Evolutionary conservation across 2,888 invertebrate species (phyloP).

Genomic region (Ophioninae sp.): DNA sequence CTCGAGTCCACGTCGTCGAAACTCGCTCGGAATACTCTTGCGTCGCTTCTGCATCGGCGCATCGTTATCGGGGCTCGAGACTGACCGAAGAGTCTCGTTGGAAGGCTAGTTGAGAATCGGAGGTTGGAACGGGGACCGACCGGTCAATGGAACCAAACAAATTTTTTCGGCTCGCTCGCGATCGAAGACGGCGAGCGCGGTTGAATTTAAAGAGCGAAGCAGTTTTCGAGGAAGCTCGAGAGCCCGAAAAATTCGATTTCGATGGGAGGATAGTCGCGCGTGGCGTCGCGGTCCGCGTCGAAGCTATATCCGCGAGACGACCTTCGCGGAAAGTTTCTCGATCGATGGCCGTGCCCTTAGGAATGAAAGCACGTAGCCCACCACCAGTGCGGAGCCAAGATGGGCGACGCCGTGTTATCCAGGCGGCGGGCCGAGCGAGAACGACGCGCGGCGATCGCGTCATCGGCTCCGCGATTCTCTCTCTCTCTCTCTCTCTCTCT

Average conservation of each 20-base stretch:
- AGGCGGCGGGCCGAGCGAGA: slow-evolving; percentile 51
- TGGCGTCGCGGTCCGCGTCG: slow-evolving; percentile 13
- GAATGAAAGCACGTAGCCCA: slow-evolving; percentile 45
- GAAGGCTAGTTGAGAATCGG: not conserved
- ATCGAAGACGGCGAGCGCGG: too few species aligned
- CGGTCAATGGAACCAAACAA: not conserved
- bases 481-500: slow-evolving; percentile 24
- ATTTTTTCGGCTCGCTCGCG: too few species aligned
- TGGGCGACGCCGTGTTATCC: slow-evolving; percentile 59
- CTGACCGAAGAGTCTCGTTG: not conserved
- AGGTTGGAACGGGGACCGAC: not conserved
- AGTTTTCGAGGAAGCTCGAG: too few species aligned
- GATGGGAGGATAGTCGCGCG: not conserved
- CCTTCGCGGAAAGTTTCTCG: slow-evolving; percentile 62
- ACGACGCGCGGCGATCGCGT: slow-evolving; percentile 58
- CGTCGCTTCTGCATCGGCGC: not conserved
- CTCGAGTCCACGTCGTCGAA: not conserved
- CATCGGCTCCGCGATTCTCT: slow-evolving; percentile 53
- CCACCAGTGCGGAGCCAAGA: slow-evolving; percentile 47
- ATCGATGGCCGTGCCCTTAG: slow-evolving; percentile 64
- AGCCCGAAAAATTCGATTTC: not conserved
- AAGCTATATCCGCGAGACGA: slow-evolving; percentile 47
- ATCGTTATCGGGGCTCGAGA: not conserved
- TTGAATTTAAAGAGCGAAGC: too few species aligned
- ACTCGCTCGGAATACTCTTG: not conserved